A percentile compares a stretch with the other conserved stretches of the same genome.
Conservation (phyloP, 1,140 invertebrate genomes). For the Ceratosolen solmsi region DNA sequence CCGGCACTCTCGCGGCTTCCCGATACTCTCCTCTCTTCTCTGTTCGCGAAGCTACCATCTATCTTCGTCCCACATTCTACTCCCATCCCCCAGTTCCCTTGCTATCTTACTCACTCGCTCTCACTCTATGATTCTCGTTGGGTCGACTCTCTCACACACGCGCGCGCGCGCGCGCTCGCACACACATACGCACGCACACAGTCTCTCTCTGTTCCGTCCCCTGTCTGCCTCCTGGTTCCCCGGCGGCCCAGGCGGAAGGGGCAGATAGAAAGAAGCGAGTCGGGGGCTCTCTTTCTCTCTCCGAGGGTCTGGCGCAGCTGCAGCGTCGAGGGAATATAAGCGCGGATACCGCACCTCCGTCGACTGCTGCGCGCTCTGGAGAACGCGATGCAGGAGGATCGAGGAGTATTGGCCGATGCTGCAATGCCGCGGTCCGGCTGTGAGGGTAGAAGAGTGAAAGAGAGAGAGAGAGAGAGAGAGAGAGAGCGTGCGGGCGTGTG, state of each 20-base stretch:
- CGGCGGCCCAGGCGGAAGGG: no score
- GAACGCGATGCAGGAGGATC: not conserved
- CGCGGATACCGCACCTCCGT: not conserved
- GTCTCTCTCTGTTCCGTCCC: conserved; percentile 23
- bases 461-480: not conserved
- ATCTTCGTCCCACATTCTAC: conserved; percentile 36
- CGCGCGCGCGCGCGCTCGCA: no score
- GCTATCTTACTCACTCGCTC: no score
- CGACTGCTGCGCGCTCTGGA: conserved; percentile 1
- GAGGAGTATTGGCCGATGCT: not conserved
- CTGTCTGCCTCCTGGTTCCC: conserved; percentile 4
- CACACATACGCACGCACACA: not conserved
- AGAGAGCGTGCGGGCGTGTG: not conserved
- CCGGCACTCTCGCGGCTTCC: not conserved
- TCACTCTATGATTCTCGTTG: no score
- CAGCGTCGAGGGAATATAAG: not conserved
- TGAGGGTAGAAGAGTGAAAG: no score
- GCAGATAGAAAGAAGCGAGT: no score
- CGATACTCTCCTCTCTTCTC: not conserved
- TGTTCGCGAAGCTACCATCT: conserved; percentile 17
- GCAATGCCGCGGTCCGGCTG: not conserved
- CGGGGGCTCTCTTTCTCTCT: not conserved
- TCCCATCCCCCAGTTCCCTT: not conserved
- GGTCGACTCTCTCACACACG: no score
- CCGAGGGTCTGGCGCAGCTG: conserved; percentile 8